phyloP scores from a whole-genome alignment of 2,888 invertebrate species.

The Euclidia mi region DNA sequence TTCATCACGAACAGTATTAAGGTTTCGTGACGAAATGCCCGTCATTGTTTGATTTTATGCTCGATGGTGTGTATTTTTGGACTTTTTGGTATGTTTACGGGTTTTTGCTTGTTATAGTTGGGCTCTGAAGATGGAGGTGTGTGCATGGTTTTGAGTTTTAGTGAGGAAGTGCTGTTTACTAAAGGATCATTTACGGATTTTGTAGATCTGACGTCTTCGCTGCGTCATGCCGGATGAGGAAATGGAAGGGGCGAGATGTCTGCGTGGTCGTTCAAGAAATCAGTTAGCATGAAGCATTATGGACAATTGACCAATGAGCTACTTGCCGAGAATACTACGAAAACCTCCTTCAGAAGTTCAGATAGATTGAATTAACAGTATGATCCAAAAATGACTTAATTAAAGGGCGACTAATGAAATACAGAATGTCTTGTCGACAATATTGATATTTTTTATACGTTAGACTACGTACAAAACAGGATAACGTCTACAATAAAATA shows the following conservation, averaged over 20 bases:
- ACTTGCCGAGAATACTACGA: too few relatives aligned
- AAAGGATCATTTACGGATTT: slow-evolving; percentile 5
- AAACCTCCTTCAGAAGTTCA: too few relatives aligned
- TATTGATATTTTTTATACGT: too few relatives aligned
- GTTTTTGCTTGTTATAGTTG: slow-evolving; percentile 8
- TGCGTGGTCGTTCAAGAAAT: too few relatives aligned
- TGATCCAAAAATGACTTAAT: too few relatives aligned
- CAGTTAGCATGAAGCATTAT: too few relatives aligned
- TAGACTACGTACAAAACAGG: too few relatives aligned
- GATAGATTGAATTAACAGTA: too few relatives aligned
- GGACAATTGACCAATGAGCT: too few relatives aligned
- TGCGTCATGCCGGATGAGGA: background rate
- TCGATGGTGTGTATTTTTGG: slow-evolving; percentile 19
- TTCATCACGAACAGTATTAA: slow-evolving; percentile 45
- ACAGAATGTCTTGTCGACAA: too few relatives aligned
- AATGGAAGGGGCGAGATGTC: background rate
- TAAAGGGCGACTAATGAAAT: too few relatives aligned
- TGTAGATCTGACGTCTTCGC: slow-evolving; percentile 1
- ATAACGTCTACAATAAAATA: too few relatives aligned
- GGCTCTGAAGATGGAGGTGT: background rate
- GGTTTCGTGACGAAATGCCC: slow-evolving; percentile 40
- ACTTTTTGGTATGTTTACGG: slow-evolving; percentile 11
- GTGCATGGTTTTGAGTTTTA: slow-evolving; percentile 7
- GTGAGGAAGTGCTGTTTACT: background rate
- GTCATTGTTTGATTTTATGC: slow-evolving; percentile 43